Evolutionary conservation across 2,888 invertebrate genomes (phyloP).

Genomic region (Herminia tarsipennalis): DNA sequence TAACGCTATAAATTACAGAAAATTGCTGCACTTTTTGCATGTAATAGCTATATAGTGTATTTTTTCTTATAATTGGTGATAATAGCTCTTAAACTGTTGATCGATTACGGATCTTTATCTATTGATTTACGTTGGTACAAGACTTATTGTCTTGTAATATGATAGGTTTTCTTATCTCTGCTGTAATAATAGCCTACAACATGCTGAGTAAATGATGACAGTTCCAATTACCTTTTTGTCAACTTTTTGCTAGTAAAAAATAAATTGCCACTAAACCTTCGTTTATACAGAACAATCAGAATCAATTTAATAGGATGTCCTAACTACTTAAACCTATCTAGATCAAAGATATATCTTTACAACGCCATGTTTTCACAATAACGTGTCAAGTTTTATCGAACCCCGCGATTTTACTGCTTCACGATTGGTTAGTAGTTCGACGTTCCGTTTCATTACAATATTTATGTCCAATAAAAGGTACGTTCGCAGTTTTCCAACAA

Average conservation of each 20-base stretch:
- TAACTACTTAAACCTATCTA: constrained; percentile 30
- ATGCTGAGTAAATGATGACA: not conserved
- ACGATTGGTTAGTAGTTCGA: constrained; percentile 47
- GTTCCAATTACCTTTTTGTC: not conserved
- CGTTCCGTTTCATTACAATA: constrained; percentile 44
- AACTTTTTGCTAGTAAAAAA: not conserved
- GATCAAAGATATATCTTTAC: constrained; percentile 36
- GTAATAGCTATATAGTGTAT: constrained; percentile 47
- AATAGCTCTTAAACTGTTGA: constrained; percentile 54
- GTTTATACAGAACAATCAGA: constrained; percentile 24
- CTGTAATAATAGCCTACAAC: constrained; percentile 1
- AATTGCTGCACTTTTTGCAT: constrained; percentile 48
- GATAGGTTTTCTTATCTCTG: constrained; percentile 2
- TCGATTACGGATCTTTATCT: constrained; percentile 55
- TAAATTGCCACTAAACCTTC: not conserved
- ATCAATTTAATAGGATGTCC: constrained; percentile 30
- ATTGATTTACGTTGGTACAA: constrained; percentile 53
- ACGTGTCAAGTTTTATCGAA: constrained; percentile 42
- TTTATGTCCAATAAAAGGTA: constrained; percentile 55
- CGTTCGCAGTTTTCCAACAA: constrained; percentile 57
- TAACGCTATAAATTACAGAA: constrained; percentile 64
- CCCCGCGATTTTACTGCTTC: constrained; percentile 30
- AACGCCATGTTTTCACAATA: constrained; percentile 36
- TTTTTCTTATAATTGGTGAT: constrained; percentile 65
- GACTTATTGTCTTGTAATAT: constrained; percentile 10